phyloP scores from a whole-genome alignment of 2,797 vertebrate species.

The Enteromius thamalakanensis region DNA sequence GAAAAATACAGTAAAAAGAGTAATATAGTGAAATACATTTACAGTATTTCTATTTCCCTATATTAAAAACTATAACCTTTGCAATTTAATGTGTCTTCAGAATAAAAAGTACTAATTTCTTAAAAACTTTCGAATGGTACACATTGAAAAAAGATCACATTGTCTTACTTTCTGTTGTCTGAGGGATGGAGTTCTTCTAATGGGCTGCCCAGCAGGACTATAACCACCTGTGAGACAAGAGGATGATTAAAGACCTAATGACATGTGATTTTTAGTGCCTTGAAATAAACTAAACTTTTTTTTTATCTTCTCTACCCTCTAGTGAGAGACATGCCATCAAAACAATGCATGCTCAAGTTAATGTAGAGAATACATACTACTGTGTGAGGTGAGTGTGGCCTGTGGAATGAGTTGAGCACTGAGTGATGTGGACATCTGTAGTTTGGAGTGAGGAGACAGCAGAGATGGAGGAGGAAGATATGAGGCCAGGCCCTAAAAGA shows the following conservation, averaged over 20 bases:
- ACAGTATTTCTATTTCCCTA: no score
- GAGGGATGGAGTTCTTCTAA: constrained; percentile 75
- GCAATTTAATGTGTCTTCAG: not conserved
- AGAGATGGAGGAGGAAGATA: constrained; percentile 80
- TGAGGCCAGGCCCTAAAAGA: constrained; percentile 77
- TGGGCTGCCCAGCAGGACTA: constrained; percentile 80
- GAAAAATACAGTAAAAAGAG: no score
- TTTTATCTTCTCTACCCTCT: not conserved
- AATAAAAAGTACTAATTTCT: not conserved
- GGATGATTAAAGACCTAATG: constrained; percentile 1
- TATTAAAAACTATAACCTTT: not conserved
- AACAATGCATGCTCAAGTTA: not conserved
- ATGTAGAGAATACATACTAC: constrained; percentile 71
- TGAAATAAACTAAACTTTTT: not conserved
- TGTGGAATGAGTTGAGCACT: constrained; percentile 75
- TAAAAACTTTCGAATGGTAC: not conserved
- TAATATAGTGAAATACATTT: no score
- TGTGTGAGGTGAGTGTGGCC: constrained; percentile 70
- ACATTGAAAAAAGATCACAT: not conserved
- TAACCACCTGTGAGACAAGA: constrained; percentile 82
- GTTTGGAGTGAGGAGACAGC: constrained; percentile 82
- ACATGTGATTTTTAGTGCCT: not conserved
- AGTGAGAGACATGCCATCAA: not conserved
- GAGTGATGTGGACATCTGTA: constrained; percentile 73
- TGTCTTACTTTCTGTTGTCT: constrained; percentile 82